Percentiles rank a stretch among this genome's conserved stretches.
These are phyloP conservation scores for Platycheirus rosarum DNA, from an alignment of 2,888 invertebrate species.

Conservation along the genomic window DNA sequence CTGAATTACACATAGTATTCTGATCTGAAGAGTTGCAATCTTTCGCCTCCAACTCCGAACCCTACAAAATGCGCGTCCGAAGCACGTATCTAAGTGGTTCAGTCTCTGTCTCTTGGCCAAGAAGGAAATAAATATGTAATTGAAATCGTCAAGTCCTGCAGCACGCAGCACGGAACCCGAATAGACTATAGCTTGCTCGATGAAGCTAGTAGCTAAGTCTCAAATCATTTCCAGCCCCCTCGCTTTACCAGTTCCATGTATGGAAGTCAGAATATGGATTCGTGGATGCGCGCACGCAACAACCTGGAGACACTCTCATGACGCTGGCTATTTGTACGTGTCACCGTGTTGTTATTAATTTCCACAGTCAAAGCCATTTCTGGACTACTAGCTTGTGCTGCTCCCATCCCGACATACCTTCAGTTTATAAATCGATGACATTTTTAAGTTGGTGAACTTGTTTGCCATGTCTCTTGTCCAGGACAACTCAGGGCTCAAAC, in stretches of 20 bases:
- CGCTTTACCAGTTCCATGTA: constrained; percentile 34
- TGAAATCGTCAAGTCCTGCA: constrained; percentile 70
- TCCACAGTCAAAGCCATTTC: constrained; percentile 71
- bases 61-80: constrained; percentile 19
- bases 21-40: constrained; percentile 22
- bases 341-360: constrained; percentile 73
- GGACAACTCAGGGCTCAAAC: constrained; percentile 1
- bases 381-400: constrained; percentile 48
- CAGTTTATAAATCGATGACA: constrained; percentile 62
- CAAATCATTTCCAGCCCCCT: constrained; percentile 26
- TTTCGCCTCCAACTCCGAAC: constrained; percentile 10
- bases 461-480: constrained; percentile 43
- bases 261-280: constrained; percentile 62
- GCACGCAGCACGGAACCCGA: constrained; percentile 49
- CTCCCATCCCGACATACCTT: constrained; percentile 6
- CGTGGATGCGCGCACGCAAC: constrained; percentile 68
- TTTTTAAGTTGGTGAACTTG: constrained; percentile 69
- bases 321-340: constrained; percentile 73
- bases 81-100: constrained; percentile 34
- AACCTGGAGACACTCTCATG: constrained; percentile 68
- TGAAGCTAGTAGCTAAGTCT: too few species aligned
- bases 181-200: too few species aligned
- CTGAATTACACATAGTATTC: constrained; percentile 63
- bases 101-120: constrained; percentile 10
- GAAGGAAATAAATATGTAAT: constrained; percentile 62